phyloP scores from a whole-genome alignment of 2,113 vertebrate genomes.

The Peromyscus polionotus region DNA sequence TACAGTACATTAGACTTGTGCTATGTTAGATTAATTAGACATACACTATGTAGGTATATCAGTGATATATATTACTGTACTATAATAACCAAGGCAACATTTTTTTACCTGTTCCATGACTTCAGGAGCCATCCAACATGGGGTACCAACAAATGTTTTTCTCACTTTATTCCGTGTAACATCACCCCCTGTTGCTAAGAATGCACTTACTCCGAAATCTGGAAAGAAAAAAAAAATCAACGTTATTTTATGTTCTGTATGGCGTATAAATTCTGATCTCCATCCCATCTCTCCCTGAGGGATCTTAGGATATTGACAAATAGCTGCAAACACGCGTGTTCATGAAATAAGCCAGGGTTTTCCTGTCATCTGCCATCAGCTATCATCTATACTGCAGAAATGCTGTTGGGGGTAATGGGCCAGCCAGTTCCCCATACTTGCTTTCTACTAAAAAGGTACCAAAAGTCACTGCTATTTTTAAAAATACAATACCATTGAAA shows the following conservation, averaged over 20 bases:
- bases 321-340: background rate
- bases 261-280: background rate
- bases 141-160: conserved; percentile 99
- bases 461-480: background rate
- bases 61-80: background rate
- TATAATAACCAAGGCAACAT: background rate
- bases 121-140: conserved; percentile 99
- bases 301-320: background rate
- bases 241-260: conserved; percentile 27
- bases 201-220: conserved; percentile 99
- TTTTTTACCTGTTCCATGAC: conserved; percentile 98
- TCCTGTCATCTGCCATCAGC: background rate
- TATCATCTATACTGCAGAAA: background rate
- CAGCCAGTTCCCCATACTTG: background rate
- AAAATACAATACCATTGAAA: background rate
- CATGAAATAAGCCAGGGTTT: accelerated
- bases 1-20: background rate
- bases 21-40: background rate
- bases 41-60: background rate
- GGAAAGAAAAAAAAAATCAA: conserved; percentile 50
- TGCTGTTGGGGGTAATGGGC: accelerated
- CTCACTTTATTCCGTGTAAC: conserved; percentile 99
- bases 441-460: background rate
- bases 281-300: background rate
- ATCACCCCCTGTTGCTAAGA: conserved; percentile 97